Percentiles rank a stretch among this genome's conserved stretches.
Conservation (phyloP, 2,888 invertebrate genomes). For the Holacanthella duospinosa region DNA sequence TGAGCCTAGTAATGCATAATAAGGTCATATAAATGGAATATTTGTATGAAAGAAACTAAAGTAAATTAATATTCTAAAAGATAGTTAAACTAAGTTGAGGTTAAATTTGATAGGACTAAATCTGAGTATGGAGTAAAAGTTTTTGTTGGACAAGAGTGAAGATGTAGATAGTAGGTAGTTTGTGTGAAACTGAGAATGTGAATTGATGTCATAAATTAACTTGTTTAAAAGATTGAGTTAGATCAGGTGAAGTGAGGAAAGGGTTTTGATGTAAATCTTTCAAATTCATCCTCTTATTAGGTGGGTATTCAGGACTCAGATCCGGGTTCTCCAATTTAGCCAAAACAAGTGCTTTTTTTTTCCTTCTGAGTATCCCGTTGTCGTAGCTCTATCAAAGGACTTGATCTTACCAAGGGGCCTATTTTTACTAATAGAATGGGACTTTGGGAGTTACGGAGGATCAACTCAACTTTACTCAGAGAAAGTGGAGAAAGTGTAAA, state of each 20-base stretch:
- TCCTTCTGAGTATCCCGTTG: background rate
- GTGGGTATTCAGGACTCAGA: background rate
- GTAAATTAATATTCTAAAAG: too few relatives aligned
- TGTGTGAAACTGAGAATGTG: background rate
- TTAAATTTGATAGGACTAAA: too few relatives aligned
- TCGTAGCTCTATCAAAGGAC: background rate
- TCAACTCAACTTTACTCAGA: conserved; percentile 15
- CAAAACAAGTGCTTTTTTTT: background rate
- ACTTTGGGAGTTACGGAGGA: conserved; percentile 32
- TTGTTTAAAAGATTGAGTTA: background rate
- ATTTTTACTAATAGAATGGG: conserved; percentile 37
- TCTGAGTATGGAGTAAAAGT: too few relatives aligned
- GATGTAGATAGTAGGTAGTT: background rate
- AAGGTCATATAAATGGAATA: too few relatives aligned
- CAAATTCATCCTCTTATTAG: background rate
- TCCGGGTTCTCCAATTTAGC: background rate
- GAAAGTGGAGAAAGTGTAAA: background rate
- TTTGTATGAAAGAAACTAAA: too few relatives aligned
- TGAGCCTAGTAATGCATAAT: too few relatives aligned
- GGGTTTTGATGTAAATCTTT: background rate
- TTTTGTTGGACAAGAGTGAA: too few relatives aligned
- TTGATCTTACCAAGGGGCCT: conserved; percentile 32
- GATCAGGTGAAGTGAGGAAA: background rate
- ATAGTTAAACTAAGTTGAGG: too few relatives aligned
- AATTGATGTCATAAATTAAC: conserved; percentile 4